These are phyloP conservation scores for Caenorhabditis becei DNA, from an alignment of 2,888 invertebrate species.

Conservation along the genomic window DNA sequence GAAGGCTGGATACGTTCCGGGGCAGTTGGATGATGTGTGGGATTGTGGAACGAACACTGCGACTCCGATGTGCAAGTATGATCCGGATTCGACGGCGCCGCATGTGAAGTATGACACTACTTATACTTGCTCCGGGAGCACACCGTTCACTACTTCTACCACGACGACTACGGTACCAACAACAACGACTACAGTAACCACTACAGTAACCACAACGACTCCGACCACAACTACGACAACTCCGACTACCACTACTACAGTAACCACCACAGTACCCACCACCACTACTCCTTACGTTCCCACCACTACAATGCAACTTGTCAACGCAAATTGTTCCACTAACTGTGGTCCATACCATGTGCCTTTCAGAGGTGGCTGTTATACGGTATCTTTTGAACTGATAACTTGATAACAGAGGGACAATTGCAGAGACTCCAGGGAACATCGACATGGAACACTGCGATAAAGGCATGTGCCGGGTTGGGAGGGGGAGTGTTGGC, in stretches of 20 bases:
- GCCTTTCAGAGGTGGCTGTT: slow-evolving; percentile 24
- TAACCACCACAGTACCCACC: neutral
- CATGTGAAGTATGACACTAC: slow-evolving; percentile 42
- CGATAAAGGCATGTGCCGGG: neutral
- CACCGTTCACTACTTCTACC: neutral
- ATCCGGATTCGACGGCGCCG: slow-evolving; percentile 41
- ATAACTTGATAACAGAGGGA: neutral
- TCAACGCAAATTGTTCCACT: slow-evolving; percentile 2
- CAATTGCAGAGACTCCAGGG: slow-evolving; percentile 31
- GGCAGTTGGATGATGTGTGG: slow-evolving; percentile 53
- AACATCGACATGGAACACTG: slow-evolving; percentile 4
- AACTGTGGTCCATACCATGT: slow-evolving; percentile 19
- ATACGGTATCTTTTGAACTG: slow-evolving; percentile 9
- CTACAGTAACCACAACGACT: slow-evolving; percentile 4
- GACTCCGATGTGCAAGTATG: slow-evolving; percentile 45
- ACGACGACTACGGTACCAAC: slow-evolving; percentile 8
- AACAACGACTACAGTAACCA: slow-evolving; percentile 14
- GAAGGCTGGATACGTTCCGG: slow-evolving; percentile 26
- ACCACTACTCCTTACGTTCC: neutral
- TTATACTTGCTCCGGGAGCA: slow-evolving; percentile 8
- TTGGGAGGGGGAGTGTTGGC: slow-evolving; percentile 38
- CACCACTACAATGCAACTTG: neutral
- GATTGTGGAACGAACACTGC: slow-evolving; percentile 55
- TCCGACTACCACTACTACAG: neutral
- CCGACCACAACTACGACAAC: neutral